Percentiles rank a stretch among this genome's conserved stretches.
Evolutionary conservation across 92 coral and sea anemone species (phyloP).

Genomic region (Galaxea fascicularis): DNA sequence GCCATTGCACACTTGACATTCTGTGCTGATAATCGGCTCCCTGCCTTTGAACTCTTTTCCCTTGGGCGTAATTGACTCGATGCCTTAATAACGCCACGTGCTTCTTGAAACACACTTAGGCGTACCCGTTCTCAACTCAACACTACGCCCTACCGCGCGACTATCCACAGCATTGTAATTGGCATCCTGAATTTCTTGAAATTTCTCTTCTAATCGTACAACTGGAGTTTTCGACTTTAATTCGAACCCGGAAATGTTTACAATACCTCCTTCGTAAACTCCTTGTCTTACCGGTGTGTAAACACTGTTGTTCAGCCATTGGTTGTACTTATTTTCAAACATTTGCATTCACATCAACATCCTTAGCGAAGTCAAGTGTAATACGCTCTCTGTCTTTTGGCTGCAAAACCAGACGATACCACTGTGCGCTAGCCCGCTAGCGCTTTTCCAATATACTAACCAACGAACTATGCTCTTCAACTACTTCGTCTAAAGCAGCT

Average conservation of each 20-base stretch:
- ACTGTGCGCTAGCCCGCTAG: not conserved
- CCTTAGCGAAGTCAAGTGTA: not conserved
- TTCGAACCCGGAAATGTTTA: not conserved
- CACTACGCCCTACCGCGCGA: not conserved
- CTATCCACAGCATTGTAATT: not conserved
- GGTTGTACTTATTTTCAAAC: too few relatives aligned
- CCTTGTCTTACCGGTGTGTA: not conserved
- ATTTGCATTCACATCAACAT: not conserved
- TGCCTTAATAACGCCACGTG: not conserved
- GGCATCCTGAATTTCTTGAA: too few relatives aligned
- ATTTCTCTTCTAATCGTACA: too few relatives aligned
- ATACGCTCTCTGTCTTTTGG: constrained; percentile 1
- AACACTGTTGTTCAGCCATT: too few relatives aligned
- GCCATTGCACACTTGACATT: constrained; percentile 7
- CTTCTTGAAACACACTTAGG: not conserved
- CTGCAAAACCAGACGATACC: too few relatives aligned
- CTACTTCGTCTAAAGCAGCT: not conserved
- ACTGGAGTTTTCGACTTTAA: not conserved
- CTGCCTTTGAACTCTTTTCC: not conserved
- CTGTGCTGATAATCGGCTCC: not conserved
- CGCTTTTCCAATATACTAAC: constrained; percentile 3
- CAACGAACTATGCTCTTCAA: not conserved
- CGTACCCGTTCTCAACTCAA: not conserved
- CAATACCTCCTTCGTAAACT: not conserved
- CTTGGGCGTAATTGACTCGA: not conserved